Evolutionary conservation across 92 coral and sea anemone species (phyloP).

Genomic region (Chrysogorgia sp.): DNA sequence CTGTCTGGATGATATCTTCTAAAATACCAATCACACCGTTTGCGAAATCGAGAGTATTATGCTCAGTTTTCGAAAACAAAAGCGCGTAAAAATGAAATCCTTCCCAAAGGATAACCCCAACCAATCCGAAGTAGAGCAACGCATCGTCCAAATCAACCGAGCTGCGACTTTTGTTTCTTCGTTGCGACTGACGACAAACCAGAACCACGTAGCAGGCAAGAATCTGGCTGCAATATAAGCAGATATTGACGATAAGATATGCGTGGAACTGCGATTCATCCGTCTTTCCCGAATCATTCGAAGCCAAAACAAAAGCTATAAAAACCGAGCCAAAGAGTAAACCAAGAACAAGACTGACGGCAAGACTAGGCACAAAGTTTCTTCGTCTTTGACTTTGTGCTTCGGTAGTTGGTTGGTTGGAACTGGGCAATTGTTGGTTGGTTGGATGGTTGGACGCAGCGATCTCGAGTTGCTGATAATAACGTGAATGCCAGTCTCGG

Average conservation of each 20-base stretch:
- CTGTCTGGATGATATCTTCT: constrained; percentile 20
- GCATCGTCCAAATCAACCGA: constrained; percentile 12
- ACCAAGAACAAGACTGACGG: constrained; percentile 27
- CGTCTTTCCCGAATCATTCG: constrained; percentile 3
- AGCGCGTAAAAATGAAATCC: constrained; percentile 36
- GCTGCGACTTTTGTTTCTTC: constrained; percentile 7
- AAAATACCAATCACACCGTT: constrained; percentile 10
- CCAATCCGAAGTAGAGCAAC: constrained; percentile 27
- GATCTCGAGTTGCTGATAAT: not conserved
- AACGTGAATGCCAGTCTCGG: not conserved
- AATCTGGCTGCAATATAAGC: constrained; percentile 17
- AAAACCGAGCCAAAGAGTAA: constrained; percentile 9
- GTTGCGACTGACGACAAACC: constrained; percentile 34
- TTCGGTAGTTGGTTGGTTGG: not conserved
- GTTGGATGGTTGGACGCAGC: not conserved
- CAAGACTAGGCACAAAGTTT: constrained; percentile 18
- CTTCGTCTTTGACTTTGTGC: constrained; percentile 23
- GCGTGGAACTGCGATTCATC: not conserved
- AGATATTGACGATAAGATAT: constrained; percentile 13
- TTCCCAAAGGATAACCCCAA: constrained; percentile 26
- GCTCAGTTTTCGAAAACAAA: not conserved
- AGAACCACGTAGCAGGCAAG: constrained; percentile 19
- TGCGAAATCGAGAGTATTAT: not conserved
- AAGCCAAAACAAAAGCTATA: constrained; percentile 21
- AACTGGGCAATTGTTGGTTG: not conserved